Evolutionary conservation across 1,140 invertebrate species (phyloP), one percentile per base, ranked within the genome.

Genomic region (Hydropsyche tenuis): DNA sequence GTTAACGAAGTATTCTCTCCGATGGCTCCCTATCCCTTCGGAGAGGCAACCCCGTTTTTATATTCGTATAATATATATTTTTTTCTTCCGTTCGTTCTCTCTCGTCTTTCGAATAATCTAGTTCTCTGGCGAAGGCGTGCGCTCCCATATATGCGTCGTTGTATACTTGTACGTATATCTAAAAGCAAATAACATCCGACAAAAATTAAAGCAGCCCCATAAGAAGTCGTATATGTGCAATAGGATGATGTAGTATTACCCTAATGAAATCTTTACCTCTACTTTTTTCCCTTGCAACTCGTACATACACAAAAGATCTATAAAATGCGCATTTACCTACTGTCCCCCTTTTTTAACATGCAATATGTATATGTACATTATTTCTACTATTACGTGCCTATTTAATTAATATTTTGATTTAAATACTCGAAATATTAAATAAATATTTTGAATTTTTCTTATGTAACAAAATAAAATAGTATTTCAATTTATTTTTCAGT

Each of bases 181-280:
- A 45, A 18, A 48, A 27, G 60, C 68, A 69, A 76, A 76, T 76
- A 72, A 76, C 72, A 73, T 60, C 62, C 16, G 62, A 72, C 45
- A 76, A 76, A 76, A 76, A 76, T 76, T 76, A 76, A 76, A 76
- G 75, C 75, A 76, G 72, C 72, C 72, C 45, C 68, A 76, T 63
- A 56, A 66, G 75, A 73, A 73, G 72, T 69, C 64, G 9, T 73
- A 73, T 60, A 73, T n/a, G 42, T 76, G 75, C 75, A 76, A 60
- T 72, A 72, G 30, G 72, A 72, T 73, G 63, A 65, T 71, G 65
- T 73, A 62, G 27, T 72, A 74, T 73, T 74, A 74, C 72, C 72
- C 75, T 73, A 76, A 76, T 76, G 75, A 76, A 76, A 73, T 76
- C 75, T 76, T 72, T 72, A 43, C 63, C 53, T 45, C 22, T 14